These are phyloP conservation scores for Rotaria socialis DNA, from an alignment of 2,888 invertebrate genomes.

Conservation along the genomic window DNA sequence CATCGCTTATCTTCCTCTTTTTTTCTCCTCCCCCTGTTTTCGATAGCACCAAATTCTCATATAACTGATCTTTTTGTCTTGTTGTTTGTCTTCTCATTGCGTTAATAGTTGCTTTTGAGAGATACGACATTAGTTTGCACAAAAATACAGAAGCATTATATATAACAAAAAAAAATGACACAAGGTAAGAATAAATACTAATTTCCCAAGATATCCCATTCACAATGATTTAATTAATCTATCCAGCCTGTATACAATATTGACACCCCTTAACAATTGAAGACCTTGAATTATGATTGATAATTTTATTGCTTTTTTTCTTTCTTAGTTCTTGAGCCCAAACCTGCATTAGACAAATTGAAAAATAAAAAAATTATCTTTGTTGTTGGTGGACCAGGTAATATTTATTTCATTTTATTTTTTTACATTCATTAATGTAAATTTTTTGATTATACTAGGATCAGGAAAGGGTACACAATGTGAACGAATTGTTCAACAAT, in stretches of 20 bases:
- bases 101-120: background rate
- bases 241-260: background rate
- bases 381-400: constrained; percentile 87
- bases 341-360: background rate
- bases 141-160: background rate
- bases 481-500: constrained; percentile 81
- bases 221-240: background rate
- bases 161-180: background rate
- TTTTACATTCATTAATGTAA: background rate
- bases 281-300: background rate
- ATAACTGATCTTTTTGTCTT: background rate
- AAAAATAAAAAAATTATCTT: constrained; percentile 71
- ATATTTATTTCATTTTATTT: background rate
- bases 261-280: background rate
- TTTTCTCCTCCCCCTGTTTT: background rate
- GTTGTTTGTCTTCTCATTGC: background rate
- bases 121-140: background rate
- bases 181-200: background rate
- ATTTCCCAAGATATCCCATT: background rate
- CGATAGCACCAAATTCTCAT: background rate
- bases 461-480: constrained; percentile 95
- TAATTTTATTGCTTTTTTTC: background rate
- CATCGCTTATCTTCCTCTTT: background rate
- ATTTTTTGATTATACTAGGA: background rate
- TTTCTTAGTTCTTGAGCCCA: background rate